These are phyloP conservation scores for Hypomesus transpacificus DNA, from an alignment of 2,113 vertebrate species.

Conservation along the genomic window DNA sequence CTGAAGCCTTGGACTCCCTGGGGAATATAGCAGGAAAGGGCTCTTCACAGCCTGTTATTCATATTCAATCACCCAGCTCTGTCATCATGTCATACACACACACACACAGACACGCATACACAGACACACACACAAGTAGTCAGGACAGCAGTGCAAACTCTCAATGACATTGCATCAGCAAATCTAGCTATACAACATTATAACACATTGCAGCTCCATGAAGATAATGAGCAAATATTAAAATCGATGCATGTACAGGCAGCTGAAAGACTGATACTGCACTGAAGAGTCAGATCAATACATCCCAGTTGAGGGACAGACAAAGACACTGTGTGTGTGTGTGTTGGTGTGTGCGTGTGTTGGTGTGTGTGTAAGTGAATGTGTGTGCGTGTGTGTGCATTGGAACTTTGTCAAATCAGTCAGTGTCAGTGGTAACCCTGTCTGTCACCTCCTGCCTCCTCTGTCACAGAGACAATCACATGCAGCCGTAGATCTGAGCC, in stretches of 20 bases:
- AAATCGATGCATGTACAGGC: background rate
- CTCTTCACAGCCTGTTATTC: slow-evolving; percentile 25
- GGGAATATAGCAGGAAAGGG: slow-evolving; percentile 18
- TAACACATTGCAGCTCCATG: background rate
- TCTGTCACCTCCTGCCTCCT: slow-evolving; percentile 27
- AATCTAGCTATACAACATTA: background rate
- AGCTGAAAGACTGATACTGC: background rate
- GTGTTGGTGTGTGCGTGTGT: background rate
- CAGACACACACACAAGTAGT: background rate
- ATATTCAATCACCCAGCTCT: slow-evolving; percentile 35
- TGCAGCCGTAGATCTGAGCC: slow-evolving; percentile 32
- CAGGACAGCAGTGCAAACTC: background rate
- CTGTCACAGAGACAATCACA: slow-evolving; percentile 35
- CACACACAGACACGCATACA: too few species aligned
- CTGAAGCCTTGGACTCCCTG: slow-evolving; percentile 29
- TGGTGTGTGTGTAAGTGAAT: background rate
- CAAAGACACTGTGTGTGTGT: background rate
- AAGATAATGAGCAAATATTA: background rate
- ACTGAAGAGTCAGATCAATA: too few species aligned
- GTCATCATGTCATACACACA: slow-evolving; percentile 11
- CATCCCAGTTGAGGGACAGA: background rate
- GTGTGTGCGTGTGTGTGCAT: background rate
- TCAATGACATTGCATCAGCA: background rate
- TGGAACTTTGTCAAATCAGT: slow-evolving; percentile 29
- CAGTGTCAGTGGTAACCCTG: slow-evolving; percentile 39